Evolutionary conservation across 2,888 invertebrate species (phyloP).

Genomic region (Cecidostiba fungosa): DNA sequence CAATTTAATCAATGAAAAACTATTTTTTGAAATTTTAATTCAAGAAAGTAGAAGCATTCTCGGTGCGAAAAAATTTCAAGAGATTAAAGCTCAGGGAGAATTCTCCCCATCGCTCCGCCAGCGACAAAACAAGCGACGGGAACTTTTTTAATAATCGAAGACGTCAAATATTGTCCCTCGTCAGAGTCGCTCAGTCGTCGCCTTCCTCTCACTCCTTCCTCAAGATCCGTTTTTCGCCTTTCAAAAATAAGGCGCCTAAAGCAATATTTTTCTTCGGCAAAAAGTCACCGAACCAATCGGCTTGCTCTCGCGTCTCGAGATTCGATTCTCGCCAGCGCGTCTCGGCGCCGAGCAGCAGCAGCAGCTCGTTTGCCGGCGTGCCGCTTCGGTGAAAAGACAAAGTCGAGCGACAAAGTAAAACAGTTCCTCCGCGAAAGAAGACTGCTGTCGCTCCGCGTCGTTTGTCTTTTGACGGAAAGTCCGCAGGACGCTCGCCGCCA

Average conservation of each 20-base stretch:
- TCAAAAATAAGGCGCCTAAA: constrained; percentile 60
- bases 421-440: constrained; percentile 40
- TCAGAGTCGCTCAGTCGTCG: background rate
- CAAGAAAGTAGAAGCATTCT: background rate
- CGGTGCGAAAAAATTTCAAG: background rate
- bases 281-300: constrained; percentile 54
- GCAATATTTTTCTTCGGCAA: constrained; percentile 61
- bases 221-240: background rate
- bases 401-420: constrained; percentile 60
- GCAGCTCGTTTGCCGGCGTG: constrained; percentile 4
- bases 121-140: constrained; percentile 10
- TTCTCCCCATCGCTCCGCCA: background rate
- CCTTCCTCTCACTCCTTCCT: background rate
- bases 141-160: constrained; percentile 58
- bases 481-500: constrained; percentile 2
- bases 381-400: constrained; percentile 53
- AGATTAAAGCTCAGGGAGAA: constrained; percentile 18
- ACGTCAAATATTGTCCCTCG: constrained; percentile 58
- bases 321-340: constrained; percentile 38
- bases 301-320: constrained; percentile 30
- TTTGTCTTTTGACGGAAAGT: constrained; percentile 59
- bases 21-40: background rate
- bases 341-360: background rate
- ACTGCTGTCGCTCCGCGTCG: constrained; percentile 42
- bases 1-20: background rate